A percentile compares a stretch with the other conserved stretches of the same genome.
Conservation (phyloP, 2,797 vertebrate species). For the Trachops cirrhosus region DNA sequence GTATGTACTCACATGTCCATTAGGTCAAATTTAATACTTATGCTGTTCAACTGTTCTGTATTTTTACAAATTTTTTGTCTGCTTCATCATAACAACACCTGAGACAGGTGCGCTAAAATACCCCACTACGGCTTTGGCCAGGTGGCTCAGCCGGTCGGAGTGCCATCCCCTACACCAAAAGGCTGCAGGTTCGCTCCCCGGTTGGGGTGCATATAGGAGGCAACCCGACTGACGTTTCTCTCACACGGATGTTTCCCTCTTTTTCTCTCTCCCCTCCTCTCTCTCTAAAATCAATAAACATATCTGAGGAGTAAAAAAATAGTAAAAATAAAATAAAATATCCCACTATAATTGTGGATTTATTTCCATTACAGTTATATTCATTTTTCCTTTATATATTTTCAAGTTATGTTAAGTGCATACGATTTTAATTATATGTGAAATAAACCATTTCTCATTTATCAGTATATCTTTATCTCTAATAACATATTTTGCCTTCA, state of each 20-base stretch:
- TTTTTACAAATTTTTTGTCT: not conserved
- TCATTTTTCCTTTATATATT: constrained; percentile 4
- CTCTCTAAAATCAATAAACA: not conserved
- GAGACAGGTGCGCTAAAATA: not conserved
- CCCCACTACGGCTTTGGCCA: not conserved
- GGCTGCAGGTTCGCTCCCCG: not conserved
- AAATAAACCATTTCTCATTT: not conserved
- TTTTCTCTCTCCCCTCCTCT: not conserved
- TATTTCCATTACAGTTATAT: not conserved
- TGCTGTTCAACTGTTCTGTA: not conserved
- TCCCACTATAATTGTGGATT: not conserved
- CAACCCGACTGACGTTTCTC: not conserved
- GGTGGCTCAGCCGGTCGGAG: not conserved
- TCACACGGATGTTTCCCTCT: not conserved
- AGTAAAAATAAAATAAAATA: not conserved
- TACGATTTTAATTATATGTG: not conserved
- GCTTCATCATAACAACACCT: not conserved
- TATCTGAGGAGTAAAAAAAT: not conserved
- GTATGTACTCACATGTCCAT: not conserved
- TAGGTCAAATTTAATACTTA: not conserved
- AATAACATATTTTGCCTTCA: not conserved
- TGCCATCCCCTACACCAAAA: too few relatives aligned
- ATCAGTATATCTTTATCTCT: constrained; percentile 17
- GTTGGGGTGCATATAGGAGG: not conserved
- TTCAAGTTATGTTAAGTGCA: not conserved